A percentile compares a stretch with the other conserved stretches of the same genome.
phyloP scores from a whole-genome alignment of 64 coral and sea anemone genomes.

The Montipora foliosa region DNA sequence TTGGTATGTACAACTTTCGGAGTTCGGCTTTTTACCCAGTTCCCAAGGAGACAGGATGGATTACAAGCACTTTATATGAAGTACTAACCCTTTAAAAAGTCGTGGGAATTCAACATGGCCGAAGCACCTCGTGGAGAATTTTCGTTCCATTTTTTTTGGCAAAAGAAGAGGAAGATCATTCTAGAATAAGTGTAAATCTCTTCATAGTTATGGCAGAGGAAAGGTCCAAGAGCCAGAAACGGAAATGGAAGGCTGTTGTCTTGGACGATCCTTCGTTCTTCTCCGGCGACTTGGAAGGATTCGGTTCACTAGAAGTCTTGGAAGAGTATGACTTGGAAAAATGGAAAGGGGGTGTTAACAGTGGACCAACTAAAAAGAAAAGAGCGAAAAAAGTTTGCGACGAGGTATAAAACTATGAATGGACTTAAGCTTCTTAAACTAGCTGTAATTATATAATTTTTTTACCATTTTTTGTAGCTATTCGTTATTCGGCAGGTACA shows the following conservation, averaged over 20 bases:
- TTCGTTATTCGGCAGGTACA: too few relatives aligned
- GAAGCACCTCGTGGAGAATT: too few relatives aligned
- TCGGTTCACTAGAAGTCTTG: slow-evolving; percentile 89
- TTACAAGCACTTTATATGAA: too few relatives aligned
- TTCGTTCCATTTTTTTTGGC: not conserved
- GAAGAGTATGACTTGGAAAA: slow-evolving; percentile 71
- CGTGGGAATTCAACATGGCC: too few relatives aligned
- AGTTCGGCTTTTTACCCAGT: too few relatives aligned
- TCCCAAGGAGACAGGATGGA: too few relatives aligned
- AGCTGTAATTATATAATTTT: too few relatives aligned
- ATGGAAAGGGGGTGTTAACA: not conserved
- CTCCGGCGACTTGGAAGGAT: slow-evolving; percentile 85
- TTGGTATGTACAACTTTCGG: too few relatives aligned
- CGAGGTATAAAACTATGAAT: not conserved
- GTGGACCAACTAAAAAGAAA: not conserved
- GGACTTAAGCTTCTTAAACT: not conserved
- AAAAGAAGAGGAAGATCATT: not conserved
- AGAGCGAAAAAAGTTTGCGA: not conserved
- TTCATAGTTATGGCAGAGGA: slow-evolving; percentile 38
- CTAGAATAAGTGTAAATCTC: not conserved
- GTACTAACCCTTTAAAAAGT: too few relatives aligned
- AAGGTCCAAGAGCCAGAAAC: slow-evolving; percentile 63
- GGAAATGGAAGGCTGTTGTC: slow-evolving; percentile 82
- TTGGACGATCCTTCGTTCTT: slow-evolving; percentile 84
- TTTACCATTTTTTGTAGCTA: too few relatives aligned